Evolutionary conservation across 2,888 invertebrate species (phyloP).

Genomic region (Cheilosia impressa): DNA sequence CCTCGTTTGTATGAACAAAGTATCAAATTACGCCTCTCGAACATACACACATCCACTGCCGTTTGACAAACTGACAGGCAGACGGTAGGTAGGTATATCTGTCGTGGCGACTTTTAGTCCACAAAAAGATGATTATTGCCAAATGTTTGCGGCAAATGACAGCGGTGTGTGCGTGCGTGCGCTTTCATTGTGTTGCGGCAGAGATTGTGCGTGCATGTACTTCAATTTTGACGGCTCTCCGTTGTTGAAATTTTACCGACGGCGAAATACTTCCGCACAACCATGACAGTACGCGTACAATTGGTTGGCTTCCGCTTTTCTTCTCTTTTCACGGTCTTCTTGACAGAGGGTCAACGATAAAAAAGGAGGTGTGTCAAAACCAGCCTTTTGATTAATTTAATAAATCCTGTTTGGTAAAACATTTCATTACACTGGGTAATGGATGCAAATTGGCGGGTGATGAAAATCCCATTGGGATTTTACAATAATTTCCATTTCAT

Average conservation of each 20-base stretch:
- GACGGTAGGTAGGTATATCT: constrained; percentile 69
- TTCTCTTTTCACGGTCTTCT: background rate
- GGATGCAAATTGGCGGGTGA: constrained; percentile 70
- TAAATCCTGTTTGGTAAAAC: constrained; percentile 68
- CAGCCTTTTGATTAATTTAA: constrained; percentile 61
- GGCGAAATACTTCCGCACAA: constrained; percentile 53
- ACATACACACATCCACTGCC: constrained; percentile 60
- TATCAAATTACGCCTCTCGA: constrained; percentile 63
- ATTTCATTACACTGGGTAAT: constrained; percentile 68
- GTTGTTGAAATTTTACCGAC: background rate
- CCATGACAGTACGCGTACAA: constrained; percentile 53
- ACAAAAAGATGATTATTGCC: constrained; percentile 50
- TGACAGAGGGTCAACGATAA: constrained; percentile 5
- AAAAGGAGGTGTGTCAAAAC: constrained; percentile 39
- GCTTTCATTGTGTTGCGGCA: constrained; percentile 8
- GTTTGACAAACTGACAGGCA: constrained; percentile 67
- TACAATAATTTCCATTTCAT: constrained; percentile 49
- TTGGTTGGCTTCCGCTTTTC: constrained; percentile 49
- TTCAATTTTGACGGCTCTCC: constrained; percentile 6
- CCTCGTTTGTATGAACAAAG: constrained; percentile 71
- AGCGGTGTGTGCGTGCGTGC: constrained; percentile 15
- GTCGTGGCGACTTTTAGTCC: constrained; percentile 72
- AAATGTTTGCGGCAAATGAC: constrained; percentile 53
- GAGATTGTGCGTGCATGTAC: background rate
- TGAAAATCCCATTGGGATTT: constrained; percentile 68